Conservation (phyloP, 2,113 vertebrate genomes). For the Mustela lutreola region DNA sequence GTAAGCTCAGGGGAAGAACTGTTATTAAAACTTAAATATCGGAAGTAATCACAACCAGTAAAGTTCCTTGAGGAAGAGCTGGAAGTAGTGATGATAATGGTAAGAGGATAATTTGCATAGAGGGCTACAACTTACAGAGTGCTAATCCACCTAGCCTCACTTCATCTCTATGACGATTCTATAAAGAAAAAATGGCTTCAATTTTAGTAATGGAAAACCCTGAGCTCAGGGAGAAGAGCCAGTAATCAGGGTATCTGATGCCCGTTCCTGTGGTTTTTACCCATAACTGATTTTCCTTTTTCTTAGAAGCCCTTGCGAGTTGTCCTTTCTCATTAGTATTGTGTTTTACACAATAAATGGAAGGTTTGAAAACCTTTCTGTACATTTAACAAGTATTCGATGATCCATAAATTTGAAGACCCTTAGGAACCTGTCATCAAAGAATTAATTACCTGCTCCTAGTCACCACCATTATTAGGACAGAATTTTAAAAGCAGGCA, state of each 20-base stretch:
- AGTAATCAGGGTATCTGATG: background rate
- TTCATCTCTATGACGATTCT: background rate
- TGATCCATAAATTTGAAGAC: background rate
- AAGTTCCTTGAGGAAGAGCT: background rate
- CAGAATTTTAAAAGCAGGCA: background rate
- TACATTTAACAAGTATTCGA: background rate
- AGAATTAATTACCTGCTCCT: background rate
- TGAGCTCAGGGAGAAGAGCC: background rate
- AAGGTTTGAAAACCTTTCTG: background rate
- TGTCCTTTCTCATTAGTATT: background rate
- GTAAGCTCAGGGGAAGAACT: background rate
- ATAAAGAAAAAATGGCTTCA: background rate
- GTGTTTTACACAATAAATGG: background rate
- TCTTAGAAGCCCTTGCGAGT: background rate
- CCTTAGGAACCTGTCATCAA: background rate
- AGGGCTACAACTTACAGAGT: background rate
- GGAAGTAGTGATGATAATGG: background rate
- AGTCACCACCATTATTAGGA: background rate
- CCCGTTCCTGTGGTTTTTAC: background rate
- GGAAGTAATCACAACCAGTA: background rate
- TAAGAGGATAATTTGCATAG: background rate
- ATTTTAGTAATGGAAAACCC: background rate
- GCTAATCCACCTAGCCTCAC: background rate
- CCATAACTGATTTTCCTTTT: background rate
- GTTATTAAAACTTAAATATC: slow-evolving; percentile 30